Evolutionary conservation across 2,888 invertebrate genomes (phyloP).

Genomic region (Apantesis nais): DNA sequence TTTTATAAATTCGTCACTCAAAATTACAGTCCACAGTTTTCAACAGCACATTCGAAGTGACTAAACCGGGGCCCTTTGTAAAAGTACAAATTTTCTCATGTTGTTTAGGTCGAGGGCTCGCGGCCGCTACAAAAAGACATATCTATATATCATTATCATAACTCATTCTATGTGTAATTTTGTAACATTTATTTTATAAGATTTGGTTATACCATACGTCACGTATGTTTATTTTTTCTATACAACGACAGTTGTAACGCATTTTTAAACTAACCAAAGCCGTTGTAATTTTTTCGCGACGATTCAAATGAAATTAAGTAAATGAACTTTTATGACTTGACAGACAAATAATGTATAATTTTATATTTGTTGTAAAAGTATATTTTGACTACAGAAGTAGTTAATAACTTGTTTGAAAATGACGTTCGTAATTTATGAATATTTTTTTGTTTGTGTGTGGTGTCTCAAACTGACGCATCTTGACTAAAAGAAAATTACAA

Average conservation of each 20-base stretch:
- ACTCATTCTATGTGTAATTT: conserved; percentile 57
- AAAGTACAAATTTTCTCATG: conserved; percentile 83
- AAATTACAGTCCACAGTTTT: conserved; percentile 55
- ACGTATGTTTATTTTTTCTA: conserved; percentile 60
- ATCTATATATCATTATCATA: conserved; percentile 60
- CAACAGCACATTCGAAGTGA: conserved; percentile 43
- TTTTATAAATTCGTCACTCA: conserved; percentile 64
- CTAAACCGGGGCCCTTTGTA: conserved; percentile 63
- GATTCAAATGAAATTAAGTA: conserved; percentile 69
- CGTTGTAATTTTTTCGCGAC: conserved; percentile 59
- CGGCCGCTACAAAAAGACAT: conserved; percentile 69
- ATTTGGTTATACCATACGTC: conserved; percentile 56
- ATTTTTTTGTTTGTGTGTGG: conserved; percentile 69
- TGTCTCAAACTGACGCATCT: conserved; percentile 57
- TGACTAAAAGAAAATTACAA: neutral
- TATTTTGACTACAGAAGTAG: conserved; percentile 56
- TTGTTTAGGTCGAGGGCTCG: conserved; percentile 73
- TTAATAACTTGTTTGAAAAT: conserved; percentile 72
- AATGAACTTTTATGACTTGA: conserved; percentile 76
- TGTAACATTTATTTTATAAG: conserved; percentile 48
- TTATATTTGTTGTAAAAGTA: conserved; percentile 61
- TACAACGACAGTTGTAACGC: conserved; percentile 61
- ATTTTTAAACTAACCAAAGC: conserved; percentile 64
- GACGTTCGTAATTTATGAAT: conserved; percentile 74
- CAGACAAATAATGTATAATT: conserved; percentile 55